These are phyloP conservation scores for Cotesia typhae DNA, from an alignment of 1,140 invertebrate species.

Conservation along the genomic window DNA sequence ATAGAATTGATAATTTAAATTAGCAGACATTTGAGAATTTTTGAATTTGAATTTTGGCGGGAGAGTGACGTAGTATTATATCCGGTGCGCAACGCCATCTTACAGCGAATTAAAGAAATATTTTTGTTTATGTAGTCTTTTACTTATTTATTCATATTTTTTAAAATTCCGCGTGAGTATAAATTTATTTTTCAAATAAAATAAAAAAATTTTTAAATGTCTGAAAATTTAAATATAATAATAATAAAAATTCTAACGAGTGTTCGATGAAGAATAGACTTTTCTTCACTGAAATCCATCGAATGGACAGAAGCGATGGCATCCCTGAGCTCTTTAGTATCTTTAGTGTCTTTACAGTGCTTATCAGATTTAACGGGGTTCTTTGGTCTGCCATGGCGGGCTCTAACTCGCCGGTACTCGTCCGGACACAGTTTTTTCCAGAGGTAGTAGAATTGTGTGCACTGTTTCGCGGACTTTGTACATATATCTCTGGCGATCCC, in stretches of 20 bases:
- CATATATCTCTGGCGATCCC: constrained; percentile 86
- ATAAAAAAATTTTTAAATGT: neutral
- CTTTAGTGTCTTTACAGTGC: constrained; percentile 51
- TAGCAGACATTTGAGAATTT: too few relatives aligned
- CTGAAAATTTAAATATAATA: neutral
- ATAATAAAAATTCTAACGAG: constrained; percentile 49
- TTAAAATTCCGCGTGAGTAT: neutral
- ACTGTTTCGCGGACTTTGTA: constrained; percentile 91
- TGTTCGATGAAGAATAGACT: constrained; percentile 63
- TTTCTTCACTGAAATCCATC: constrained; percentile 62
- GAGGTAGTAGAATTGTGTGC: constrained; percentile 97
- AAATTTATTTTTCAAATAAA: constrained; percentile 17
- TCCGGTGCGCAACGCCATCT: too few relatives aligned
- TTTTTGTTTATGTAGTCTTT: too few relatives aligned
- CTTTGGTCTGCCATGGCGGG: constrained; percentile 58
- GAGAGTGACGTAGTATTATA: too few relatives aligned
- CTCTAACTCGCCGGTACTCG: constrained; percentile 76
- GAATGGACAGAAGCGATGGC: constrained; percentile 62
- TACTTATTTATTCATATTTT: too few relatives aligned
- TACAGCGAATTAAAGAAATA: too few relatives aligned
- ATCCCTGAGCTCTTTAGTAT: constrained; percentile 59
- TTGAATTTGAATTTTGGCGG: too few relatives aligned
- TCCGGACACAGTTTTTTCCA: constrained; percentile 97
- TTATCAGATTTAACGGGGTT: constrained; percentile 53
- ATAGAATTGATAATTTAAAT: too few relatives aligned